These are phyloP conservation scores for Seriola quinqueradiata DNA, from an alignment of 2,113 vertebrate genomes.

Conservation along the genomic window DNA sequence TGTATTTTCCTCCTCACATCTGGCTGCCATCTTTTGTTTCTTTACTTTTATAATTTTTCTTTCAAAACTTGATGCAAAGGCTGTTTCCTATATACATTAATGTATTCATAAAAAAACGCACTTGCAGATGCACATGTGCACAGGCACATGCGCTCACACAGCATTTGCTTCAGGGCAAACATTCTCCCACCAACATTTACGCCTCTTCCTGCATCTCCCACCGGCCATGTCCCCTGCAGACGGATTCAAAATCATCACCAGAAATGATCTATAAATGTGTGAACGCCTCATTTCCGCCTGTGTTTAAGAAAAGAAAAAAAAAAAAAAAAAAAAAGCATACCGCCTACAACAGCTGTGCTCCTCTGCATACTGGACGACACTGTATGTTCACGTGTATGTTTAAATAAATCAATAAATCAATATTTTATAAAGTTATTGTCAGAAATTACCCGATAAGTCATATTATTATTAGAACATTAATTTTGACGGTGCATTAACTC, in stretches of 20 bases:
- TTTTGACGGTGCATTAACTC: not conserved
- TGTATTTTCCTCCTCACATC: not conserved
- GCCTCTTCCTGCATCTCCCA: conserved; percentile 63
- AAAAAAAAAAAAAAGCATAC: not conserved
- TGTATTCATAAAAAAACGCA: conserved; percentile 33
- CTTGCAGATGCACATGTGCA: conserved; percentile 5
- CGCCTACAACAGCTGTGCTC: conserved; percentile 40
- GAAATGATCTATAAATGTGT: conserved; percentile 69
- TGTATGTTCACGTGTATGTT: conserved; percentile 12
- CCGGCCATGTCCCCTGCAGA: conserved; percentile 52
- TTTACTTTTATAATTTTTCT: not conserved
- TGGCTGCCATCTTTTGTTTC: not conserved
- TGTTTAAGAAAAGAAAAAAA: conserved; percentile 22
- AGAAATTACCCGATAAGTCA: not conserved
- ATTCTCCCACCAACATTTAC: conserved; percentile 56
- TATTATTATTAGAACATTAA: not conserved
- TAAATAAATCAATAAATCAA: conserved; percentile 13
- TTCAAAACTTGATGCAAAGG: not conserved
- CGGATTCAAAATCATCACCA: conserved; percentile 49
- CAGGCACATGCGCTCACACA: conserved; percentile 7
- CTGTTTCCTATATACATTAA: not conserved
- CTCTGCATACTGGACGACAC: conserved; percentile 3
- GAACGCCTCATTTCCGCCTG: conserved; percentile 66
- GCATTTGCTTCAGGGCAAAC: conserved; percentile 46
- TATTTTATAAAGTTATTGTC: not conserved